Percentiles rank a stretch among this genome's conserved stretches.
These are phyloP conservation scores for Enteromius trimaculatus DNA, from an alignment of 2,797 vertebrate species.

Conservation along the genomic window DNA sequence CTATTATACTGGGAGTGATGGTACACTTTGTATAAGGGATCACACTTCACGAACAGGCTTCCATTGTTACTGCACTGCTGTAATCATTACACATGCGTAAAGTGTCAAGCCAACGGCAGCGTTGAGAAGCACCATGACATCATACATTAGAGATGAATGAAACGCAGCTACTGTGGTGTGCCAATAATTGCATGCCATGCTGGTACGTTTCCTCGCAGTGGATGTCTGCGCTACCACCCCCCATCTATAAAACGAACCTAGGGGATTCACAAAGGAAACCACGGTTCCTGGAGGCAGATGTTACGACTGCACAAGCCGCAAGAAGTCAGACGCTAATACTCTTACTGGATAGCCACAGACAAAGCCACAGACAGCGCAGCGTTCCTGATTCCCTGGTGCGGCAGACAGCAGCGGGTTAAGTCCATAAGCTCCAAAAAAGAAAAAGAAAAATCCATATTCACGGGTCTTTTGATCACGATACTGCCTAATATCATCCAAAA, in stretches of 20 bases:
- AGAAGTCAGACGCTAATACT: slow-evolving; percentile 50
- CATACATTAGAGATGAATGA: slow-evolving; percentile 43
- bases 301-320: slow-evolving; percentile 17
- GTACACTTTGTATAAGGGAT: slow-evolving; percentile 41
- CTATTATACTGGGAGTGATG: slow-evolving; percentile 58
- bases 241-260: slow-evolving; percentile 6
- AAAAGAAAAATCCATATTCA: slow-evolving; percentile 49
- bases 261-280: slow-evolving; percentile 33
- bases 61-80: slow-evolving; percentile 50
- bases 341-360: slow-evolving; percentile 47
- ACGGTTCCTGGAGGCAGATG: slow-evolving; percentile 23
- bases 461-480: slow-evolving; percentile 47
- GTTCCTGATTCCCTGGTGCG: slow-evolving; percentile 36
- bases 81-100: slow-evolving; percentile 45
- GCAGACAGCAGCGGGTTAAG: slow-evolving; percentile 46
- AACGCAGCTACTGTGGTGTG: slow-evolving; percentile 8
- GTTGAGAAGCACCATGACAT: slow-evolving; percentile 39
- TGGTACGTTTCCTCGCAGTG: slow-evolving; percentile 13
- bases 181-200: slow-evolving; percentile 34
- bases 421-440: slow-evolving; percentile 24
- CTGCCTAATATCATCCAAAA: slow-evolving; percentile 26
- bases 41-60: slow-evolving; percentile 48
- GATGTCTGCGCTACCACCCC: slow-evolving; percentile 30
- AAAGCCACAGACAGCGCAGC: slow-evolving; percentile 40
- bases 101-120: slow-evolving; percentile 39